A percentile compares a stretch with the other conserved stretches of the same genome.
phyloP scores from a whole-genome alignment of 2,888 invertebrate genomes.

The Drosophila limbata region DNA sequence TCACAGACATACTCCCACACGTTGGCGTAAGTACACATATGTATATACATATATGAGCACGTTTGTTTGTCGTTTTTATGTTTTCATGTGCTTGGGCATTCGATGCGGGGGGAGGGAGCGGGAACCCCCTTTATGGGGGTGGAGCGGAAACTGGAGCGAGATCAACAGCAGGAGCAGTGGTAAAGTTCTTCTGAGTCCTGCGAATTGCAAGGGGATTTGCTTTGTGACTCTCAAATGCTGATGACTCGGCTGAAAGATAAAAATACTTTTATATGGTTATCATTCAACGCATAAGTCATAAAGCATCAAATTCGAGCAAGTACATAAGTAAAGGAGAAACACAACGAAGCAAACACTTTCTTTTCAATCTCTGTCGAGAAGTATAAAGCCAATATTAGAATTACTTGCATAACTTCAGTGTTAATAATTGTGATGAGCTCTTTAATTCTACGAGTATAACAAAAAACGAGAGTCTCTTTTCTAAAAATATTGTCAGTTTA shows the following conservation, averaged over 20 bases:
- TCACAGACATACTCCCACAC: slow-evolving; percentile 20
- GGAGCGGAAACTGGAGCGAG: neutral
- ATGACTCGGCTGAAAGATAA: slow-evolving; percentile 59
- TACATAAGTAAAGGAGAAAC: neutral
- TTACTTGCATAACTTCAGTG: no score
- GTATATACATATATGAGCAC: slow-evolving; percentile 46
- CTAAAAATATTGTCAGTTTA: no score
- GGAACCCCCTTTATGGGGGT: slow-evolving; percentile 37
- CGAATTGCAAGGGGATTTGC: slow-evolving; percentile 70
- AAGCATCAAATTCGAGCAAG: slow-evolving; percentile 38
- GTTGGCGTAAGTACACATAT: slow-evolving; percentile 11
- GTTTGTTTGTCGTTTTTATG: slow-evolving; percentile 62
- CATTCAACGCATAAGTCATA: slow-evolving; percentile 63
- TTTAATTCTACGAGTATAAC: no score
- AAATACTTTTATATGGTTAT: slow-evolving; percentile 66
- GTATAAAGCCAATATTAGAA: no score
- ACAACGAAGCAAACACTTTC: slow-evolving; percentile 1
- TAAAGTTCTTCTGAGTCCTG: slow-evolving; percentile 48
- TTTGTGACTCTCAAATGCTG: slow-evolving; percentile 55
- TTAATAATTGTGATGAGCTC: no score
- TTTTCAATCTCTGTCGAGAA: neutral
- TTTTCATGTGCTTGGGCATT: slow-evolving; percentile 32
- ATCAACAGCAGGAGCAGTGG: neutral
- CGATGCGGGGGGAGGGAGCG: slow-evolving; percentile 10
- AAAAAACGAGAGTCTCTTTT: no score